Evolutionary conservation across 2,797 vertebrate genomes (phyloP).

Genomic region (Liparis tanakae): DNA sequence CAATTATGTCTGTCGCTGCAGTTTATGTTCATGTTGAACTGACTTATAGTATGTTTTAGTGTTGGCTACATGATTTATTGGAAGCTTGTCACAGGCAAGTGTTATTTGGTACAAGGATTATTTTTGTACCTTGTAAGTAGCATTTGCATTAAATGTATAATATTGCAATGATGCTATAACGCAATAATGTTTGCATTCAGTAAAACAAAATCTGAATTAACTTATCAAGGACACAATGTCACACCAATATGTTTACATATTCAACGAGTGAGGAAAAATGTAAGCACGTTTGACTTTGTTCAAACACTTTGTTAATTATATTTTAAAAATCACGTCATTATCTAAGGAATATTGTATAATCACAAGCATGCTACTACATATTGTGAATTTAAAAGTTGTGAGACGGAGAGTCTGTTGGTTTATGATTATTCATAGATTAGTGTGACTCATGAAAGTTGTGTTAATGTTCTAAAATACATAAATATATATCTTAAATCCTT

Average conservation of each 20-base stretch:
- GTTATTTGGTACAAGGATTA: neutral
- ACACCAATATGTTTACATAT: slow-evolving; percentile 6
- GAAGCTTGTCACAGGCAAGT: slow-evolving; percentile 18
- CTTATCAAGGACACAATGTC: neutral
- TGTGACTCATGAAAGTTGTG: neutral
- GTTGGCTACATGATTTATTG: neutral
- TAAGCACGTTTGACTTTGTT: slow-evolving; percentile 9
- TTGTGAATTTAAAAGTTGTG: neutral
- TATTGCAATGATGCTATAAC: slow-evolving; percentile 25
- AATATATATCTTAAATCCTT: neutral
- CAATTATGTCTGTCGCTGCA: slow-evolving; percentile 37
- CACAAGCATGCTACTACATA: neutral
- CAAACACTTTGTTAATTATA: slow-evolving; percentile 1
- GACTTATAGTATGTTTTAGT: slow-evolving; percentile 22
- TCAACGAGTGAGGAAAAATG: neutral
- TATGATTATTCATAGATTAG: slow-evolving; percentile 8
- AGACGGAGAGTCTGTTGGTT: neutral
- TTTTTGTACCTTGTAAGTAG: no score
- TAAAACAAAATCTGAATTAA: neutral
- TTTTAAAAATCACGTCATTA: no score
- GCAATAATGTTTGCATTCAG: slow-evolving; percentile 5
- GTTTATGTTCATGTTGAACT: slow-evolving; percentile 23
- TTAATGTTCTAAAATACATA: neutral
- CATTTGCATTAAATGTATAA: slow-evolving; percentile 2
- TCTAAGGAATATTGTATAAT: no score